Percentiles rank a stretch among this genome's conserved stretches.
phyloP scores from a whole-genome alignment of 2,888 invertebrate genomes.

The Pardosa pseudoannulata region DNA sequence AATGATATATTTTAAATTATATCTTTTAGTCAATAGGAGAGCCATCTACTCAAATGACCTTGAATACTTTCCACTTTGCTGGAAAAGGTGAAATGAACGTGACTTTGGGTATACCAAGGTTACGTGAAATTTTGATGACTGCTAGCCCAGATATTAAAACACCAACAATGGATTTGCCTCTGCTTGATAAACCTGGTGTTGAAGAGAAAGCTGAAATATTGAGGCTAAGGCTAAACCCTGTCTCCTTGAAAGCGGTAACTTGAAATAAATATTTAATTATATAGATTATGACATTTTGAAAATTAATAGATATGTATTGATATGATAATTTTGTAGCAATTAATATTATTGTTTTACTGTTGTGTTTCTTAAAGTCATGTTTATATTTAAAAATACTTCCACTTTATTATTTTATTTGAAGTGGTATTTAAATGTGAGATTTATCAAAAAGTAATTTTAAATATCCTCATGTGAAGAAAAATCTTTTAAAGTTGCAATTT shows the following conservation, averaged over 20 bases:
- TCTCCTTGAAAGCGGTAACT: slow-evolving; percentile 32
- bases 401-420: too few relatives aligned
- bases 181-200: slow-evolving; percentile 79
- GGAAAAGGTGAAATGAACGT: slow-evolving; percentile 99
- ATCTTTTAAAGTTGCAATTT: too few relatives aligned
- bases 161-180: slow-evolving; percentile 95
- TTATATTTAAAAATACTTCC: too few relatives aligned
- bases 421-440: too few relatives aligned
- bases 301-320: too few relatives aligned
- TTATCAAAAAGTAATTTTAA: not conserved
- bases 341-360: too few relatives aligned
- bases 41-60: slow-evolving; percentile 99
- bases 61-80: slow-evolving; percentile 99
- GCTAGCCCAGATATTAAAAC: slow-evolving; percentile 96
- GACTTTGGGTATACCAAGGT: slow-evolving; percentile 98
- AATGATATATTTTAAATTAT: too few relatives aligned
- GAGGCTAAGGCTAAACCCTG: slow-evolving; percentile 78
- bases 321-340: too few relatives aligned
- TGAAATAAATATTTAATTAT: too few relatives aligned
- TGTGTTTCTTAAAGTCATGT: too few relatives aligned
- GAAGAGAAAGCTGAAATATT: slow-evolving; percentile 83
- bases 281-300: too few relatives aligned
- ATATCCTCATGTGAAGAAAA: too few relatives aligned
- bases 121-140: slow-evolving; percentile 96
- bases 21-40: slow-evolving; percentile 85